Conservation (phyloP, 2,113 vertebrate genomes). For the Tragelaphus strepsiceros region DNA sequence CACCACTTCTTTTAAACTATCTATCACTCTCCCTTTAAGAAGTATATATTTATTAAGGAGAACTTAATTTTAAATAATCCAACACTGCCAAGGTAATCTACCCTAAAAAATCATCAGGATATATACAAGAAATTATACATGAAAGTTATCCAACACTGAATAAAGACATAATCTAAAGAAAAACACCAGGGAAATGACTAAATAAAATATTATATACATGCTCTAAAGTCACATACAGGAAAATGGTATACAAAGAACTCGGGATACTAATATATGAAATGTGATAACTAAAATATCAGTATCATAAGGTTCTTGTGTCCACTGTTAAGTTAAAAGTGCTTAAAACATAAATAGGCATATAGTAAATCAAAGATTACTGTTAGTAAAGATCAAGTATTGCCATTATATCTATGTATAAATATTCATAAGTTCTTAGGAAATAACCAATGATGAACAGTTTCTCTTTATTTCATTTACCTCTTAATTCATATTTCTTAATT, state of each 20-base stretch:
- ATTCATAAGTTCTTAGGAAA: not conserved
- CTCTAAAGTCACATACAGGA: not conserved
- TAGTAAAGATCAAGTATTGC: not conserved
- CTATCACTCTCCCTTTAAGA: not conserved
- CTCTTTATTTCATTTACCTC: not conserved
- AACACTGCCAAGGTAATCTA: not conserved
- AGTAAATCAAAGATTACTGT: not conserved
- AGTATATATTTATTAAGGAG: not conserved
- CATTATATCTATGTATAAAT: not conserved
- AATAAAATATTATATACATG: not conserved
- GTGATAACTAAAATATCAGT: not conserved
- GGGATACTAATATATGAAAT: not conserved
- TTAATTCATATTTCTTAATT: not conserved
- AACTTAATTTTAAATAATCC: not conserved
- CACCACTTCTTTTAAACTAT: not conserved
- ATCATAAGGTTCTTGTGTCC: not conserved
- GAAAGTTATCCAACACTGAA: not conserved
- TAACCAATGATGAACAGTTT: not conserved
- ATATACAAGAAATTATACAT: not conserved
- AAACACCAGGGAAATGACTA: not conserved
- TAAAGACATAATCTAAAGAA: not conserved
- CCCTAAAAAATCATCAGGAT: not conserved
- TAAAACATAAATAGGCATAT: not conserved
- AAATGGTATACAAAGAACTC: not conserved
- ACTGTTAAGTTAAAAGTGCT: not conserved